Evolutionary conservation across 2,113 vertebrate genomes (phyloP), one percentile per base, ranked within the genome.

Genomic region (Neomonachus schauinslandi): DNA sequence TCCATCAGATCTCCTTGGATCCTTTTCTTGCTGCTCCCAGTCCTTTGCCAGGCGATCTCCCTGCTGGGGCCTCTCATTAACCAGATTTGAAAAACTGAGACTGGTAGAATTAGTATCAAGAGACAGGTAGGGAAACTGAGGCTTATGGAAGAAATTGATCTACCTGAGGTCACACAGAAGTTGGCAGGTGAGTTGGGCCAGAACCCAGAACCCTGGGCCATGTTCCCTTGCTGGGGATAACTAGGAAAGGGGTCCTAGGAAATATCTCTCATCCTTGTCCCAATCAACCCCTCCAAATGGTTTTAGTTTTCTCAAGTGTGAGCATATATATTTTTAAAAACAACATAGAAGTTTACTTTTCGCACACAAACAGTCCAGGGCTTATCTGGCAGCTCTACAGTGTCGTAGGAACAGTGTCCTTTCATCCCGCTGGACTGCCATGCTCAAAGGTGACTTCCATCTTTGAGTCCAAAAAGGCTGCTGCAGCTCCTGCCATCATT

Each of bases 401-500:
- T 19, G 46, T 69, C 59, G 6, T 28, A n/a, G n/a, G 57, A 49
- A 42, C 5, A 22, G n/a, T n/a, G 24, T 74, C 55, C 36, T 26
- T 53, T 63, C 33, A 16, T 91, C 49, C 33, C 24, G 1, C 74
- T 21, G 2, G 28, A 57, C 28, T 53, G 42, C n/a, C 36, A 24
- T 1, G 10, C 53, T 79, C 55, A 49, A 46, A 93, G 65, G 12
- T 51, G 72, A 57, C 42, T 86, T 87, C 26, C 10, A 51, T 51
- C 39, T 76, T 7, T 57, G 88, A 53, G 49, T 61, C 9, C 87
- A 69, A 12, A 7, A 67, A 16, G 74, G 39, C 76, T 87, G 82
- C 82, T 5, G 5, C 10, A 69, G 81, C 26, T 76, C 91, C 87
- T 94, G 76, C 96, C 76, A 82, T 96, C n/a, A 13, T 36, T 55